A percentile compares a stretch with the other conserved stretches of the same genome.
Conservation (phyloP, 2,797 vertebrate species). For the Siniperca scherzeri region DNA sequence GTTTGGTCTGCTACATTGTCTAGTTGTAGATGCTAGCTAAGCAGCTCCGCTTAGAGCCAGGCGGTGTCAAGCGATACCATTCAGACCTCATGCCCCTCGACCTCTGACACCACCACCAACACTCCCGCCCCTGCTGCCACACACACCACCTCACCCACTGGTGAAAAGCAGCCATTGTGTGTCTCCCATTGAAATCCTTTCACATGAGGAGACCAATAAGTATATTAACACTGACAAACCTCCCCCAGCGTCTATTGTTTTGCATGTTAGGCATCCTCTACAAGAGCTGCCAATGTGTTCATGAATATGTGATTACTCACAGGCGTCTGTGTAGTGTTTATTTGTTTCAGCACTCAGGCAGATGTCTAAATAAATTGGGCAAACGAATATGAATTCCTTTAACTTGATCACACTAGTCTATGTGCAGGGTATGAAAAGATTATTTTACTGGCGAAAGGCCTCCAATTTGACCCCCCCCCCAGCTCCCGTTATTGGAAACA, state of each 20-base stretch:
- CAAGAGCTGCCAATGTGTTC: conserved; percentile 38
- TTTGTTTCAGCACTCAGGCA: conserved; percentile 10
- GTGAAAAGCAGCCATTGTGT: conserved; percentile 69
- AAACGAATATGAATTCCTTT: conserved; percentile 24
- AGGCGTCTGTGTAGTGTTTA: neutral
- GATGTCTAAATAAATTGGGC: conserved; percentile 13
- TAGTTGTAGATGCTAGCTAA: conserved; percentile 52
- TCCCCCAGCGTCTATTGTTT: conserved; percentile 32
- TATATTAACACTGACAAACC: conserved; percentile 63
- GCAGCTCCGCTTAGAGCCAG: conserved; percentile 55
- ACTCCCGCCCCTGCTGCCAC: conserved; percentile 10
- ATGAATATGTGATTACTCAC: conserved; percentile 44
- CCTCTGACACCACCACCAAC: conserved; percentile 47
- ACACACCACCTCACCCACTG: conserved; percentile 25
- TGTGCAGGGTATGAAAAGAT: conserved; percentile 26
- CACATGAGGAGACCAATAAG: conserved; percentile 60
- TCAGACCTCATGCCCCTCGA: conserved; percentile 57
- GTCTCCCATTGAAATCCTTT: conserved; percentile 63
- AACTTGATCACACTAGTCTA: conserved; percentile 32
- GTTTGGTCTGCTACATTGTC: conserved; percentile 40
- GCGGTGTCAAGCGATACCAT: conserved; percentile 57
- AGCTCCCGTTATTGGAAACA: conserved; percentile 30
- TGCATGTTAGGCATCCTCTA: conserved; percentile 23
- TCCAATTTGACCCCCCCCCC: conserved; percentile 4
- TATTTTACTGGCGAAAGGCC: conserved; percentile 12